Base-by-base conservation (phyloP, 2,113 vertebrate species). In the Pagrus major region DNA sequence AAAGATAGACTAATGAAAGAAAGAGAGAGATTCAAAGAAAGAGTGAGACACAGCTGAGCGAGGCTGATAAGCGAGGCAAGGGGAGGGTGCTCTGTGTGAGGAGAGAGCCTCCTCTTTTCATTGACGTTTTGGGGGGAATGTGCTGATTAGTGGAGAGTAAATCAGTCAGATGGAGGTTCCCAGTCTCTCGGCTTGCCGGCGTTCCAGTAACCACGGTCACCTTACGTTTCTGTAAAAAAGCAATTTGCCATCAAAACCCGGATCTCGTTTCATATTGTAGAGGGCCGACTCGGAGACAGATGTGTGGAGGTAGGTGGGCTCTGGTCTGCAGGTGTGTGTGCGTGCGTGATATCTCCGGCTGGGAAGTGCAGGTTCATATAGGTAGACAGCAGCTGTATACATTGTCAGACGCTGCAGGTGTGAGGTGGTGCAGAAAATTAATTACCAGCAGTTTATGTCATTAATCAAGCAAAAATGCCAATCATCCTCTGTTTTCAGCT, bases 231-330 rank as follows among this genome's bases (percentile, higher is more conserved):
- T 67, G 54, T 21, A 31, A 41, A 46, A 35, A 68, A 23, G 68
- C 52, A 54, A 23, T 76, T 70, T 70, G 72, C 84, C 68, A 71
- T 27, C 81, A 47, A 6, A 41, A 37, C 63, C 55, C 2, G 44
- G 67, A 59, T 71, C 71, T 72, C 7, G 73, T 76, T 76, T 78
- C 66, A 42, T 12, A 29, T 29, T 39, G 73, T 25, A 41, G 4
- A 3, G 73, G 37, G 51, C 64, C 63, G 37, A 71, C 61, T 68
- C 15, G 51, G 75, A 80, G 51, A 75, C 82, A 74, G 55, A 78
- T 81, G 70, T 82, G 78, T 68, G 58, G 51, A 93, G 91, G 92
- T 93, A 92, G 84, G 91, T 89, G 86, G 84, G 81, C 74, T 86
- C n/a, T 37, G 1, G 25, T 61, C 9, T 49, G 9, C 6, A 39